Evolutionary conservation across 2,113 vertebrate genomes (phyloP).

Genomic region (Ceyx cyanopectus): DNA sequence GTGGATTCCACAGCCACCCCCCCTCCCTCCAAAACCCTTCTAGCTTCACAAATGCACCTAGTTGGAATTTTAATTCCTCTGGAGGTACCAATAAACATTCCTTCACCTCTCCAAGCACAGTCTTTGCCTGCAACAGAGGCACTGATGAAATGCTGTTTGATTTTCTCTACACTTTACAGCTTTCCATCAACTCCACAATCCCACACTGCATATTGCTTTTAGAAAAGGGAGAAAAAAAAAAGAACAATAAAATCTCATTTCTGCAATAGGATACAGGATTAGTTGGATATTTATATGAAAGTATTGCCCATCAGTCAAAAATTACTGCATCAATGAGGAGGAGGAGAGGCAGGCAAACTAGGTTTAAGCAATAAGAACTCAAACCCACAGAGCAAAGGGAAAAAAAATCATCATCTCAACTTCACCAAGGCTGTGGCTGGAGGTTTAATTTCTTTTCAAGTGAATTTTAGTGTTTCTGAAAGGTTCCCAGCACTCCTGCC

Average conservation of each 20-base stretch:
- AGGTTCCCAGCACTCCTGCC: background rate
- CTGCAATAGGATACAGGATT: background rate
- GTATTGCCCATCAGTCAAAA: background rate
- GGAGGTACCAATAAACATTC: background rate
- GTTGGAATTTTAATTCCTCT: background rate
- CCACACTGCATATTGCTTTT: background rate
- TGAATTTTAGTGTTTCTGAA: background rate
- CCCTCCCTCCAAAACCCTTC: background rate
- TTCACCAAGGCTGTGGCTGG: background rate
- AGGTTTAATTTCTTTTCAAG: background rate
- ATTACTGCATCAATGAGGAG: background rate
- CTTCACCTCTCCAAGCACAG: background rate
- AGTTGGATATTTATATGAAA: background rate
- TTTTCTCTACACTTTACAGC: background rate
- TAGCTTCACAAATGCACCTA: background rate
- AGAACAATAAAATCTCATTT: background rate
- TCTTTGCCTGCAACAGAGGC: background rate
- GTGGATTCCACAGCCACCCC: background rate
- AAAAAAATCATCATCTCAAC: background rate
- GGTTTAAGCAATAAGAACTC: background rate
- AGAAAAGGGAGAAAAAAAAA: background rate
- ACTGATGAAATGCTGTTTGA: background rate
- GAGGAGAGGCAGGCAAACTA: background rate
- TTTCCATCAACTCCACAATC: background rate
- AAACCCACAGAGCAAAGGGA: background rate